Evolutionary conservation across 2,113 vertebrate genomes (phyloP).

Genomic region (Astur gentilis): DNA sequence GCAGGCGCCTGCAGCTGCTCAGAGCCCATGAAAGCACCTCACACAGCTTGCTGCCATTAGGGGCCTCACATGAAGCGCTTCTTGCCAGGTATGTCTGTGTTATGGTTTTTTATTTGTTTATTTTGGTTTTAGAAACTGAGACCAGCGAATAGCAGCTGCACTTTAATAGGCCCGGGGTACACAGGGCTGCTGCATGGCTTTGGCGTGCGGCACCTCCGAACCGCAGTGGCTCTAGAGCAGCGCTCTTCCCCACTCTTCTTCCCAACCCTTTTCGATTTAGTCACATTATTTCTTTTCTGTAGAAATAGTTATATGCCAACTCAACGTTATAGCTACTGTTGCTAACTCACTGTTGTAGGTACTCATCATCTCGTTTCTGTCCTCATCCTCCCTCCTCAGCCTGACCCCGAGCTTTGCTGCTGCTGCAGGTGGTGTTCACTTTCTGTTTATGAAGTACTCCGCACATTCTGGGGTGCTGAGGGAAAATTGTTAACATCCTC

Average conservation of each 20-base stretch:
- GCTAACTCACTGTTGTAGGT: not conserved
- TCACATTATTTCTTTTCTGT: not conserved
- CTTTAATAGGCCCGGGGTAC: not conserved
- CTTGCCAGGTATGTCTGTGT: not conserved
- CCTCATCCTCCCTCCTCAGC: not conserved
- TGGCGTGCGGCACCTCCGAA: accelerated
- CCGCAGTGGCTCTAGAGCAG: accelerated
- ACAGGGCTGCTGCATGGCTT: not conserved
- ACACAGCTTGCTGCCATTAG: not conserved
- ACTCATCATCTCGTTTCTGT: not conserved
- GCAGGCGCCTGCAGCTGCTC: accelerated
- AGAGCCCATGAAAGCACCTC: not conserved
- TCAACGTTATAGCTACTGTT: not conserved
- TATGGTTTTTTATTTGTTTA: not conserved
- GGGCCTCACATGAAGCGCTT: not conserved
- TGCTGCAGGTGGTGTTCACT: not conserved
- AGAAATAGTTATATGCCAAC: not conserved
- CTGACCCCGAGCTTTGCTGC: accelerated
- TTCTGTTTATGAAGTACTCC: not conserved
- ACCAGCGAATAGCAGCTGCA: not conserved
- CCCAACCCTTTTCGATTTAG: not conserved
- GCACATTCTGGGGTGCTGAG: not conserved
- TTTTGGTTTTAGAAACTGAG: not conserved
- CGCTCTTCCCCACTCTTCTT: not conserved
- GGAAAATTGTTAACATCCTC: not conserved